Evolutionary conservation across 2,797 vertebrate species (phyloP), one percentile per base, ranked within the genome.

Genomic region (Chelon auratus): DNA sequence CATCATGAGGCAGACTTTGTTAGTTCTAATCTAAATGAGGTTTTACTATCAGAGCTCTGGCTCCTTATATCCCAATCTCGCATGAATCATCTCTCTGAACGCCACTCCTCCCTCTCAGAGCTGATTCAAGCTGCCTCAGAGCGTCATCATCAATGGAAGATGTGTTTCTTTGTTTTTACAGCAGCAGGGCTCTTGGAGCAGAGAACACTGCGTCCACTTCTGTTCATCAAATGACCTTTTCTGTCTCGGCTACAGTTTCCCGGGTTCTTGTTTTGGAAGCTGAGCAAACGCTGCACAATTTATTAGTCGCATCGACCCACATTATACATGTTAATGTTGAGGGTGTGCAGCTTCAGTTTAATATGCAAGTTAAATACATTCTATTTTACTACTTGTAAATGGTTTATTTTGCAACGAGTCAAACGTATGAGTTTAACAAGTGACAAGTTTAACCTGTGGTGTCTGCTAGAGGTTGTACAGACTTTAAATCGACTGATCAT

Each of bases 11-110:
- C 59, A 58, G 8, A 72, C 69, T 65, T 66, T 12, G 40, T 79
- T 76, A 45, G 36, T 82, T 85, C 30, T 5, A 33, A 88, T 88
- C 84, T 75, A 62, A 66, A 80, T 60, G 84, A 87, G 80, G 75
- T 74, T 78, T 81, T 77, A 62, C 43, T 47, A 36, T 65, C 30
- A 61, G 67, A 76, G 76, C 54, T 85, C 83, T 88, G 85, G 82
- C 64, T 86, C 48, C 61, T 84, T 62, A 22, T 75, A 75, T 87
- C 84, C 85, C 69, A 43, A 89, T 90, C 53, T 78, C 11, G 13
- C 69, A 74, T 78, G 68, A 78, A 79, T 83, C 71, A 76, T 80
- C 73, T 58, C 42, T 62, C 13, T 14, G 22, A 61, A 66, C 52
- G 50, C 52, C 50, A 36, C 68, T 13, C 30, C 50, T 77, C 50